Evolutionary conservation across 2,113 vertebrate genomes (phyloP), one percentile per base, ranked within the genome.

Genomic region (Leptobrachium ailaonicum): DNA sequence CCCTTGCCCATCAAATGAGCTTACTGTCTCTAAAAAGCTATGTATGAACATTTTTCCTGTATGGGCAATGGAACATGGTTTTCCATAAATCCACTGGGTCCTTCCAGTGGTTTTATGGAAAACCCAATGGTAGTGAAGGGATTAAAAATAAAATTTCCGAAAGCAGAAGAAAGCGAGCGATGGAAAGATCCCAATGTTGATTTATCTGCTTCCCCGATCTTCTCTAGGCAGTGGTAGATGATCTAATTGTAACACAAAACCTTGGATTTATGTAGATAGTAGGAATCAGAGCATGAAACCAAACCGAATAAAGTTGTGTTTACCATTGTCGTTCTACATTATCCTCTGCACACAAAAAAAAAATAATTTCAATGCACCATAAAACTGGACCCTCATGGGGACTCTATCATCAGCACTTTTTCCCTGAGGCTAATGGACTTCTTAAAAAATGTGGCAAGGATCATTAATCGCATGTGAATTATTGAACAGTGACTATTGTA

Each of bases 391-490:
- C 73, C 79, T 66, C 64, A 13, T 53, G 40, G 79, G 78, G 72
- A 41, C 53, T 73, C 62, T 72, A 75, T 81, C 64, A 75, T 41
- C 45, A 4, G 47, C 47, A 50, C 47, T 32, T 62, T 73, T 81
- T 69, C 72, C 79, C 79, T 13, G 4, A 62, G 64, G 79, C 79
- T 81, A 81, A 81, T 75, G 71, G 79, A 81, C 72, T 74, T 81
- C 32, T 62, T 43, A 64, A 75, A 73, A 69, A 68, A 69, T 75
- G 11, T 45, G 63, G 64, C 64, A 81, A 81, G 79, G 79, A 40
- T 71, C 79, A 81, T 81, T 81, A 81, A 81, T 75, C 69, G 79
- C 72, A 69, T 75, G 71, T 81, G 79, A 81, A 81, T 75, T 75
- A 81, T 81, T 81, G 71, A 74, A 73, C 66, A 81, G 71, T 63